These are phyloP conservation scores for Vireo altiloquus DNA, from an alignment of 2,113 vertebrate species.

Conservation along the genomic window DNA sequence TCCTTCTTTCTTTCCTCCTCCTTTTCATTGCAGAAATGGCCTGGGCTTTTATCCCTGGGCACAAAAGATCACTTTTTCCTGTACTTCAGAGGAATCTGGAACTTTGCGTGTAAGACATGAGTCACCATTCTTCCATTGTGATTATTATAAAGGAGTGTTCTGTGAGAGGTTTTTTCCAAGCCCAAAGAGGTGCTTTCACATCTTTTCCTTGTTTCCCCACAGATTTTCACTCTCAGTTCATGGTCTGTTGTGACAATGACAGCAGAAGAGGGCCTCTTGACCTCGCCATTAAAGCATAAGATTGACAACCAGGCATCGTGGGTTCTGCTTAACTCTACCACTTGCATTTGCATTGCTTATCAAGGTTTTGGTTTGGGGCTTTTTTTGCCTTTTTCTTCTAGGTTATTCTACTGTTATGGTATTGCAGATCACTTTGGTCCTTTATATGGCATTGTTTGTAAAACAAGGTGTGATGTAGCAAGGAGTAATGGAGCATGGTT, in stretches of 20 bases:
- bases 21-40: neutral
- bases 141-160: neutral
- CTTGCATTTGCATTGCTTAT: constrained; percentile 47
- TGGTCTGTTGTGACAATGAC: constrained; percentile 64
- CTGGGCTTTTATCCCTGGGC: neutral
- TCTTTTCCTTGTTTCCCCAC: constrained; percentile 68
- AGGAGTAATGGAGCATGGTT: constrained; percentile 1
- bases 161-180: neutral
- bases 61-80: neutral
- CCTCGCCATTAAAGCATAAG: constrained; percentile 61
- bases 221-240: constrained; percentile 68
- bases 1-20: neutral
- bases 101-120: neutral
- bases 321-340: constrained; percentile 58
- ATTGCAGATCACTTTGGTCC: neutral
- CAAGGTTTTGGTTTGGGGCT: neutral
- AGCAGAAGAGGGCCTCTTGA: constrained; percentile 65
- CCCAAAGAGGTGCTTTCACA: constrained; percentile 32
- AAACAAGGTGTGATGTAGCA: constrained; percentile 36
- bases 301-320: constrained; percentile 63
- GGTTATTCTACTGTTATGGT: neutral
- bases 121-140: neutral
- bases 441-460: constrained; percentile 38
- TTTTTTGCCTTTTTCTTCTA: neutral
- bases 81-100: neutral